Conservation (phyloP, 2,797 vertebrate genomes). For the Monodelphis domestica region DNA sequence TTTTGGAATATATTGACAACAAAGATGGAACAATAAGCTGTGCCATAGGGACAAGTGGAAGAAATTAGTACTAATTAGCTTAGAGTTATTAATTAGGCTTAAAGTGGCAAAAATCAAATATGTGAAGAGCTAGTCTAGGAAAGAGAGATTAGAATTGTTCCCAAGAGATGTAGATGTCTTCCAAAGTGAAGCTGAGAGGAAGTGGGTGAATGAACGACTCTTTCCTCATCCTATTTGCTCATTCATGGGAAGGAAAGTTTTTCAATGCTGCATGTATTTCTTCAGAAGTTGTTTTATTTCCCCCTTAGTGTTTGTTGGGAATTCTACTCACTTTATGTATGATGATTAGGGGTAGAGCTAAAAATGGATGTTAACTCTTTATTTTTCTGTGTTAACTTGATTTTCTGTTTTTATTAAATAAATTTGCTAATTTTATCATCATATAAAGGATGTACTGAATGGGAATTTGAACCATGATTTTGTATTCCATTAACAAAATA, state of each 20-base stretch:
- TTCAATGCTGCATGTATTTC: not conserved
- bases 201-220: not conserved
- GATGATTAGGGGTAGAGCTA: not conserved
- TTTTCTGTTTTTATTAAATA: not conserved
- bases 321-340: not conserved
- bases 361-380: not conserved
- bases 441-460: not conserved
- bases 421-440: not conserved
- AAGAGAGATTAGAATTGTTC: not conserved
- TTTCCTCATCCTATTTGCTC: not conserved
- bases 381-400: not conserved
- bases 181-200: not conserved
- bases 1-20: not conserved
- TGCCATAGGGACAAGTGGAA: not conserved
- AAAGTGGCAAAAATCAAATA: not conserved
- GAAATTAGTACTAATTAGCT: not conserved
- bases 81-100: not conserved
- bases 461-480: not conserved
- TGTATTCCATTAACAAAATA: not conserved
- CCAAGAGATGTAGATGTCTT: not conserved
- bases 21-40: not conserved
- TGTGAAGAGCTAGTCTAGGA: not conserved
- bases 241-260: not conserved
- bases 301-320: too few species aligned
- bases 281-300: too few species aligned